Base-by-base conservation (phyloP, 2,113 vertebrate species). In the Eublepharis macularius region DNA sequence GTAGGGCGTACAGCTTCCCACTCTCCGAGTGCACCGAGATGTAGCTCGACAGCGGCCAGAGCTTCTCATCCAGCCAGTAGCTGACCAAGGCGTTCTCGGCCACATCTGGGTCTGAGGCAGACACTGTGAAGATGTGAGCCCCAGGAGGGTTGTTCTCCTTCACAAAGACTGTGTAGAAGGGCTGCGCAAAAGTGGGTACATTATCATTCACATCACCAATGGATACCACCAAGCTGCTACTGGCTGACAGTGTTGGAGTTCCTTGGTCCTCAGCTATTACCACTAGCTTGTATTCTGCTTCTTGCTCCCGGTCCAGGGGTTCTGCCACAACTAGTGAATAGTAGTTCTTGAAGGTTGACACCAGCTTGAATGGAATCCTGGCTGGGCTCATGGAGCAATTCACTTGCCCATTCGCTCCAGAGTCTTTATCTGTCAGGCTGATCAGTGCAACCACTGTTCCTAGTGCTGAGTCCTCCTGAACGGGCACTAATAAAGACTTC, bases 41-140 rank as follows among this genome's bases (percentile, higher is more conserved):
- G 43, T 57, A 82, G 68, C 68, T 82, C 2, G 80, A 82, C 6
- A 82, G 11, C 2, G 49, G 36, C n/a, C 47, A 72, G 8, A 72
- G 47, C 66, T 82, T 82, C 80, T 82, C 68, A 32, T 82, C 80
- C 41, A 82, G 47, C 80, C 80, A 82, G 24, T 82, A 82, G 68
- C 80, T 82, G 68, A 82, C 68, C 34, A 41, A 24, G 80, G 54
- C 11, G 21, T 79, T 79, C 39, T 79, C 76, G 6, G 34, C 76
- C n/a, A 79, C 1, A 16, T 79, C 76, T 63, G 76, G 76, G 21
- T 79, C 76, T 63, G 57, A 63, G 24, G 76, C 54, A 10, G 76
- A 79, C 21, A 79, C 76, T 16, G 76, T 79, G 36, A 79, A 79
- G 54, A 79, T 39, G 36, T 79, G 76, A 63, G 54, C 47, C 29